Percentiles rank a stretch among this genome's conserved stretches.
These are phyloP conservation scores for Bradypodion ventrale DNA, from an alignment of 2,797 vertebrate genomes.

Conservation along the genomic window DNA sequence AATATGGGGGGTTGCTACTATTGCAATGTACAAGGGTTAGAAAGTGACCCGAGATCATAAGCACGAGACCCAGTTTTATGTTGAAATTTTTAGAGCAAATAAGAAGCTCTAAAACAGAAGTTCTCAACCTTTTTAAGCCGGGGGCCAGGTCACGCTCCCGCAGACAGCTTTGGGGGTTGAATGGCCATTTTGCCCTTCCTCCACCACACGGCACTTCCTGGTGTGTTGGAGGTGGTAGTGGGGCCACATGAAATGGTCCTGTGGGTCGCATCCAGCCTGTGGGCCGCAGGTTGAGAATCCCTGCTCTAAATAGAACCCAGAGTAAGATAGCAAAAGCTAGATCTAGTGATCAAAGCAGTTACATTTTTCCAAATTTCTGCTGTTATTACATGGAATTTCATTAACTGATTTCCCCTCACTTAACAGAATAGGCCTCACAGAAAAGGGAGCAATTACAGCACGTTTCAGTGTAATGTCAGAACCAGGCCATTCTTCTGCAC, in stretches of 20 bases:
- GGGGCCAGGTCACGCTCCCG: too few species aligned
- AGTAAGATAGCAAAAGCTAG: not conserved
- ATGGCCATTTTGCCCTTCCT: too few species aligned
- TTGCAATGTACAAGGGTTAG: not conserved
- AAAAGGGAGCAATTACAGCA: constrained; percentile 86
- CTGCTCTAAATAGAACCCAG: not conserved
- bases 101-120: not conserved
- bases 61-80: not conserved
- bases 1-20: not conserved
- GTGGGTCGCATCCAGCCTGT: too few species aligned
- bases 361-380: not conserved
- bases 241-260: too few species aligned
- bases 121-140: too few species aligned
- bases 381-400: constrained; percentile 1
- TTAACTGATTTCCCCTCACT: constrained; percentile 1
- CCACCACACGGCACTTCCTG: too few species aligned
- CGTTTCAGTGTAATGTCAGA: constrained; percentile 82
- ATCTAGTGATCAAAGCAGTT: not conserved
- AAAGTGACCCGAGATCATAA: not conserved
- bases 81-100: not conserved
- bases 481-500: constrained; percentile 90
- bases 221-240: too few species aligned
- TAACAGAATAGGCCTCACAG: constrained; percentile 83
- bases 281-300: too few species aligned
- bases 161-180: too few species aligned